Percentiles rank a stretch among this genome's conserved stretches.
Evolutionary conservation across 2,113 vertebrate genomes (phyloP).

Genomic region (Megalops atlanticus): DNA sequence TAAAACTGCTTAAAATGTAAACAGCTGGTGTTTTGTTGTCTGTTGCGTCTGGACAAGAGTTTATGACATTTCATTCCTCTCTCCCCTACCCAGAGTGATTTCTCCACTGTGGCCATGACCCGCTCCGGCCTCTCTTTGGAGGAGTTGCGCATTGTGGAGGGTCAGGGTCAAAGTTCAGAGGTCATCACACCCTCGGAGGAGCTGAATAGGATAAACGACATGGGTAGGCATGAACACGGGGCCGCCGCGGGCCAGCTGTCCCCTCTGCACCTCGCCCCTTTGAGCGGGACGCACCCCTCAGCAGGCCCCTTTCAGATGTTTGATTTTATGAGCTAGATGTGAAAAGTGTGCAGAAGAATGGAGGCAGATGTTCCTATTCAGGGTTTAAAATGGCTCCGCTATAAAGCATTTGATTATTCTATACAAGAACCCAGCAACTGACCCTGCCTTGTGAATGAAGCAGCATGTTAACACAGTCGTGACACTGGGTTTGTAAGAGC

Average conservation of each 20-base stretch:
- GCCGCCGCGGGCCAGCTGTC: constrained; percentile 25
- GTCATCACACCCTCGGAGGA: constrained; percentile 88
- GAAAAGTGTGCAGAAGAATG: constrained; percentile 9
- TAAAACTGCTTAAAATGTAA: not conserved
- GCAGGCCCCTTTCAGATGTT: not conserved
- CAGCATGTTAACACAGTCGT: not conserved
- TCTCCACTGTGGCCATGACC: constrained; percentile 80
- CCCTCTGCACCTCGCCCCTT: constrained; percentile 16
- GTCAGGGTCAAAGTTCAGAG: constrained; percentile 94
- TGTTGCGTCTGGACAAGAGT: not conserved
- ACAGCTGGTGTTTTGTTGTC: not conserved
- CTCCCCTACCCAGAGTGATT: constrained; percentile 78
- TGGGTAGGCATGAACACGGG: constrained; percentile 70
- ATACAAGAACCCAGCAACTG: not conserved
- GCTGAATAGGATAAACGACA: constrained; percentile 85
- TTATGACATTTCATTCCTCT: not conserved
- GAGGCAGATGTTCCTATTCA: constrained; percentile 58
- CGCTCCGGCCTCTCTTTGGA: constrained; percentile 90
- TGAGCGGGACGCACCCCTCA: not conserved
- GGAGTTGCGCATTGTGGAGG: constrained; percentile 94
- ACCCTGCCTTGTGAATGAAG: not conserved
- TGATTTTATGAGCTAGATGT: not conserved
- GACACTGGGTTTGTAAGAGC: not conserved
- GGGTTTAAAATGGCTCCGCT: constrained; percentile 13
- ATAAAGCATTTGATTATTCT: not conserved